Conservation (phyloP, 2,888 invertebrate genomes). For the Oscheius sp. region DNA sequence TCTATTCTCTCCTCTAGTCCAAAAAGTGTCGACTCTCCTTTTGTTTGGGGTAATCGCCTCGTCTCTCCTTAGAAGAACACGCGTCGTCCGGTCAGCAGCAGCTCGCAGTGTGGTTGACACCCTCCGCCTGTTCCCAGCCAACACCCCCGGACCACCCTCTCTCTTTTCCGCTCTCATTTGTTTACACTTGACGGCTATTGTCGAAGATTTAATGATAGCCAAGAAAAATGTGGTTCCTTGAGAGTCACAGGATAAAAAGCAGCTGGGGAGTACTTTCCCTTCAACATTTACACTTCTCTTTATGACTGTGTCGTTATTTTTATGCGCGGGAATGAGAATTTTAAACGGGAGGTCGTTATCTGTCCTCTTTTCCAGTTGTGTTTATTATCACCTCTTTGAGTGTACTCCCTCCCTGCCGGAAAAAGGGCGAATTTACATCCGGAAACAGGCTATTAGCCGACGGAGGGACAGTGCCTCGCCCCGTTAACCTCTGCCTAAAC, state of each 20-base stretch:
- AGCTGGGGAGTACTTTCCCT: too few species aligned
- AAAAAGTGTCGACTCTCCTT: background rate
- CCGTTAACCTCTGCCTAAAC: background rate
- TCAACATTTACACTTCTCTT: too few species aligned
- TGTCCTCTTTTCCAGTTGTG: too few species aligned
- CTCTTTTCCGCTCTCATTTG: background rate
- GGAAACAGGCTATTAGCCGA: too few species aligned
- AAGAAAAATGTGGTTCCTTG: background rate
- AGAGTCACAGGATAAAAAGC: background rate
- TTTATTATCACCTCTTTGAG: too few species aligned
- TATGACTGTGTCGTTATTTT: too few species aligned
- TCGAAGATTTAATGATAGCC: background rate
- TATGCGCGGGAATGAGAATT: too few species aligned
- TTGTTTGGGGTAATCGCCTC: constrained; percentile 1
- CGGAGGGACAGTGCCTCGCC: too few species aligned
- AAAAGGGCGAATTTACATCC: too few species aligned
- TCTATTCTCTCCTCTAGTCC: too few species aligned
- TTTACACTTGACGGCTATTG: background rate
- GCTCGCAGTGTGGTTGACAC: background rate
- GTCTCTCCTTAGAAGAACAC: background rate
- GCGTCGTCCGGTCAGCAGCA: background rate
- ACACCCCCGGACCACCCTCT: background rate
- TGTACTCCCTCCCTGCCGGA: too few species aligned
- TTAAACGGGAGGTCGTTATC: too few species aligned
- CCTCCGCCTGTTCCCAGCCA: constrained; percentile 4